These are phyloP conservation scores for Drosophila serrata DNA, from an alignment of 1,140 invertebrate genomes.

Conservation along the genomic window DNA sequence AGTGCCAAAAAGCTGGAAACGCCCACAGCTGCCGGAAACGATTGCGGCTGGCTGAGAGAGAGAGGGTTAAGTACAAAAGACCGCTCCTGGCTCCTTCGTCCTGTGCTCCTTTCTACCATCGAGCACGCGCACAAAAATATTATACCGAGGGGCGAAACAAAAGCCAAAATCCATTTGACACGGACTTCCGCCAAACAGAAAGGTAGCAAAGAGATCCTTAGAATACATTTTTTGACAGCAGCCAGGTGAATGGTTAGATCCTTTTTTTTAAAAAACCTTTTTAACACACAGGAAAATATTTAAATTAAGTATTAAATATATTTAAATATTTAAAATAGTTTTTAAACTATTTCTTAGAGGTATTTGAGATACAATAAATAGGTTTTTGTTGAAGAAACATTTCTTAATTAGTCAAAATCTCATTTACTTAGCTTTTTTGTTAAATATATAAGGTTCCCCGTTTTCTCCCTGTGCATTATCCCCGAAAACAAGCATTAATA, in stretches of 20 bases:
- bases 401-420: fast-evolving
- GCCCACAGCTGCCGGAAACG: constrained; percentile 83
- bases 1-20: constrained; percentile 68
- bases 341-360: neutral
- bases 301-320: no score
- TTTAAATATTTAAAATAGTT: no score
- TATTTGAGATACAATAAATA: neutral
- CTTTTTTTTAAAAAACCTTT: neutral
- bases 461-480: neutral
- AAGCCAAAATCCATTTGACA: constrained; percentile 66
- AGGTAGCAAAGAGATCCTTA: constrained; percentile 18
- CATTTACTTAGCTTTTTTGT: neutral
- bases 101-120: neutral
- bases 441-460: no score
- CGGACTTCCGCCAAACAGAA: constrained; percentile 51
- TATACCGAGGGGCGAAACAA: constrained; percentile 45
- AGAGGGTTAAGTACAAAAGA: constrained; percentile 52
- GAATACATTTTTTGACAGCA: constrained; percentile 34
- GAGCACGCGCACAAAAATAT: constrained; percentile 55
- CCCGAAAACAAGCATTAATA: constrained; percentile 16
- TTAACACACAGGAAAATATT: neutral
- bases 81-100: neutral
- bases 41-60: constrained; percentile 30
- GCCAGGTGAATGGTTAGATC: constrained; percentile 39
- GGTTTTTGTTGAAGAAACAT: fast-evolving